These are phyloP conservation scores for Gadus macrocephalus DNA, from an alignment of 2,113 vertebrate species.

Conservation along the genomic window DNA sequence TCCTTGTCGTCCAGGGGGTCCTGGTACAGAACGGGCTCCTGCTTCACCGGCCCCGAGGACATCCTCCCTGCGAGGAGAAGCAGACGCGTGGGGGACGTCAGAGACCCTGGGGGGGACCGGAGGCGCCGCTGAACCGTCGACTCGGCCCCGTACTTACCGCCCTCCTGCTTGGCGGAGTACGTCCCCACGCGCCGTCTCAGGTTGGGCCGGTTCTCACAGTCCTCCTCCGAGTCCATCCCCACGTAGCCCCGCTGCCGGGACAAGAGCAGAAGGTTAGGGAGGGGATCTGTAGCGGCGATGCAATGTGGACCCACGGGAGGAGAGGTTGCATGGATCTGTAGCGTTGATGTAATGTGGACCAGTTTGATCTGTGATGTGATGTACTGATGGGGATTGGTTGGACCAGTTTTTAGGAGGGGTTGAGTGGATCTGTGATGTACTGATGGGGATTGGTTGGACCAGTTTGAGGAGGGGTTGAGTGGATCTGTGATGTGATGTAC, in stretches of 20 bases:
- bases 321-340: too few species aligned
- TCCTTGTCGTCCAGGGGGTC: constrained; percentile 65
- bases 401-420: background rate
- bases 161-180: constrained; percentile 74
- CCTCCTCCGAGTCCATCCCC: constrained; percentile 72
- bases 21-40: constrained; percentile 68
- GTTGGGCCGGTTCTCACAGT: constrained; percentile 79
- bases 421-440: too few species aligned
- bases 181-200: constrained; percentile 92
- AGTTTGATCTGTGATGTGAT: too few species aligned
- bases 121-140: background rate
- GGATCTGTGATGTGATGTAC: too few species aligned
- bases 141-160: constrained; percentile 68
- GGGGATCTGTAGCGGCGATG: background rate
- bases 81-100: too few species aligned
- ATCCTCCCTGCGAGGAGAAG: constrained; percentile 73
- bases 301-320: too few species aligned
- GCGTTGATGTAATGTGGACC: too few species aligned
- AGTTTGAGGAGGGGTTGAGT: too few species aligned
- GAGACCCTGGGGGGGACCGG: too few species aligned
- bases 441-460: too few species aligned
- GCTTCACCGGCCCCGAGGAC: constrained; percentile 67
- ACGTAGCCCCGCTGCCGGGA: constrained; percentile 60
- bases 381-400: too few species aligned
- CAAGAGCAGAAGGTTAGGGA: background rate